These are phyloP conservation scores for Harpegnathos saltator DNA, from an alignment of 1,140 invertebrate genomes.

Conservation along the genomic window DNA sequence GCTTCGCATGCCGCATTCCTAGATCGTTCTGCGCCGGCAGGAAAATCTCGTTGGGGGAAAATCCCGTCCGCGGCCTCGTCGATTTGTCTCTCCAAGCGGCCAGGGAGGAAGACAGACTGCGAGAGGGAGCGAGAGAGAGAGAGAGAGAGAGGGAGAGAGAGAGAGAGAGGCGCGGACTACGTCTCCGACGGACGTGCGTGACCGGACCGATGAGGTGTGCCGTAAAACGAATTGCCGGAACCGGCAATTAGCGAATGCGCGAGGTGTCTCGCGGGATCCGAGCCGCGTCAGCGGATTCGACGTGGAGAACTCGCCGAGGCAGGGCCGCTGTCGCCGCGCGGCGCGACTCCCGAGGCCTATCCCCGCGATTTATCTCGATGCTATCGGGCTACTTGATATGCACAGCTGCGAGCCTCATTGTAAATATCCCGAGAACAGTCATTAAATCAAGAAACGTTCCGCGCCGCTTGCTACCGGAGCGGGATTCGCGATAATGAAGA, in stretches of 20 bases:
- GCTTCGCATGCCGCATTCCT: conserved; percentile 74
- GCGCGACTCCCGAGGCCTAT: neutral
- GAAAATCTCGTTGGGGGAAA: conserved; percentile 69
- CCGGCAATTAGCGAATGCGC: too few species aligned
- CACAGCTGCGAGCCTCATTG: neutral
- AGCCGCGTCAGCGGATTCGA: too few species aligned
- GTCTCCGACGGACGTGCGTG: too few species aligned
- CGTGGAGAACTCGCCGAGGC: neutral
- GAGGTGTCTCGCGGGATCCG: too few species aligned
- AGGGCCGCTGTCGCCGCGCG: too few species aligned
- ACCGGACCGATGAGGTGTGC: too few species aligned
- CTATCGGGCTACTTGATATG: neutral
- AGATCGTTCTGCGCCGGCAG: conserved; percentile 74
- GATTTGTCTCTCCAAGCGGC: conserved; percentile 31
- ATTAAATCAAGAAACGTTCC: conserved; percentile 6
- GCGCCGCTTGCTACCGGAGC: conserved; percentile 1
- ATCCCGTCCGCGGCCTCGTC: conserved; percentile 31
- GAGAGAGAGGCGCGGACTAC: too few species aligned
- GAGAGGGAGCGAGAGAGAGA: neutral
- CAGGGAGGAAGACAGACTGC: conserved; percentile 12
- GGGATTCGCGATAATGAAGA: conserved; percentile 8
- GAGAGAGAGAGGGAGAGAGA: too few species aligned
- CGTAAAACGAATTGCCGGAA: too few species aligned
- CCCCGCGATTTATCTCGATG: neutral
- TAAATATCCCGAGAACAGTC: conserved; percentile 11